Evolutionary conservation across 1,140 invertebrate genomes (phyloP).

Genomic region (Temnothorax nylanderi): DNA sequence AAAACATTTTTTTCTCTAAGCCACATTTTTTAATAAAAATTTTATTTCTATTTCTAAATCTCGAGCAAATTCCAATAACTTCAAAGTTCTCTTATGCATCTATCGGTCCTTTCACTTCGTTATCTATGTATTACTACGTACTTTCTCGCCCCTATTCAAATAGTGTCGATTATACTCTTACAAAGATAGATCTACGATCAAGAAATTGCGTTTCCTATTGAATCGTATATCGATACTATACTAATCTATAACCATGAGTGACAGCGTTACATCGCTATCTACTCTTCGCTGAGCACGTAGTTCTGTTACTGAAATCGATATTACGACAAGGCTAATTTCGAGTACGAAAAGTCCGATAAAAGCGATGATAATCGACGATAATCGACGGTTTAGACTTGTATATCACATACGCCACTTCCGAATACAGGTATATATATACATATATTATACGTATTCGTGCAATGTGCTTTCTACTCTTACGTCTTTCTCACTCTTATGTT

Average conservation of each 20-base stretch:
- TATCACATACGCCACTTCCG: neutral
- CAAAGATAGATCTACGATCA: neutral
- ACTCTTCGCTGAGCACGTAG: neutral
- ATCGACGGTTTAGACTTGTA: neutral
- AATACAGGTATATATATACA: neutral
- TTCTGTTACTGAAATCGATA: conserved; percentile 5
- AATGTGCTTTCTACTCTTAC: neutral
- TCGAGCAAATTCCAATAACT: neutral
- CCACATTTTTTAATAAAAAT: neutral
- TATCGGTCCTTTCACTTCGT: neutral
- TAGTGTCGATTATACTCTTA: neutral
- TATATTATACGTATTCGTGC: neutral
- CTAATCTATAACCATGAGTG: conserved; percentile 36
- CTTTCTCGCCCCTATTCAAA: neutral
- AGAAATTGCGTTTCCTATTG: neutral
- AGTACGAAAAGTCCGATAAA: neutral
- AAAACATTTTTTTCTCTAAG: neutral
- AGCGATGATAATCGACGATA: neutral
- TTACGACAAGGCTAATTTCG: conserved; percentile 4
- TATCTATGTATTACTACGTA: neutral
- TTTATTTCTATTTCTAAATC: neutral
- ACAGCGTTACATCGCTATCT: conserved; percentile 22
- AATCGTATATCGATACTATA: neutral
- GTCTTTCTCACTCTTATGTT: neutral
- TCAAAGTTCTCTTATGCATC: neutral